phyloP scores from a whole-genome alignment of 2,888 invertebrate genomes.

The Ophion ellenae region DNA sequence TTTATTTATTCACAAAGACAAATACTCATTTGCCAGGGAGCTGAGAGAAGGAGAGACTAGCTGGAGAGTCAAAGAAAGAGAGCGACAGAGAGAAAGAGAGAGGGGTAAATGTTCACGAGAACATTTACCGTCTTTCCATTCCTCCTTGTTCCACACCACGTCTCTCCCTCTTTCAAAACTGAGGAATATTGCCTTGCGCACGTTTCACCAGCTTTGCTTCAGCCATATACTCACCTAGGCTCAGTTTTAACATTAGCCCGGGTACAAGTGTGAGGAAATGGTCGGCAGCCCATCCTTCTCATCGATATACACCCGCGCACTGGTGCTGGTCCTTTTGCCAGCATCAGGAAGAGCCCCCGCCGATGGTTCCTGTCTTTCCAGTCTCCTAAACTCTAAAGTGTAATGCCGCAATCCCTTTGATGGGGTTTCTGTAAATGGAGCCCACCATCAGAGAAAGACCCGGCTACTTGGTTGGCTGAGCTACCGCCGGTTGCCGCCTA shows the following conservation, averaged over 20 bases:
- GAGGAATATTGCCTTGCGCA: slow-evolving; percentile 29
- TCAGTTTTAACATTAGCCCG: slow-evolving; percentile 27
- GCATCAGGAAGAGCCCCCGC: slow-evolving; percentile 33
- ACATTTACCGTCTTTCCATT: slow-evolving; percentile 45
- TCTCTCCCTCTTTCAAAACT: slow-evolving; percentile 29
- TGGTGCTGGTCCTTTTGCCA: slow-evolving; percentile 26
- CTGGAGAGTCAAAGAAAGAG: slow-evolving; percentile 18
- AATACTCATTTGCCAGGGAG: slow-evolving; percentile 80
- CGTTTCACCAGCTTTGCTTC: slow-evolving; percentile 35
- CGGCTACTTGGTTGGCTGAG: slow-evolving; percentile 27
- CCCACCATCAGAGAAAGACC: slow-evolving; percentile 51
- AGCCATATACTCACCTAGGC: slow-evolving; percentile 14
- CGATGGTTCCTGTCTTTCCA: slow-evolving; percentile 59
- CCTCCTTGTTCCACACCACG: slow-evolving; percentile 20
- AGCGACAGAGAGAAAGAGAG: slow-evolving; percentile 61
- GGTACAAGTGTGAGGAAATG: slow-evolving; percentile 28
- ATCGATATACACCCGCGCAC: slow-evolving; percentile 26
- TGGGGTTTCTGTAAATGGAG: slow-evolving; percentile 84
- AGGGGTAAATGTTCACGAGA: slow-evolving; percentile 72
- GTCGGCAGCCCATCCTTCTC: slow-evolving; percentile 38
- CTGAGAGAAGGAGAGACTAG: slow-evolving; percentile 29
- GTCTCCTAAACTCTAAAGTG: slow-evolving; percentile 77
- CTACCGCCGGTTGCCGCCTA: slow-evolving; percentile 32
- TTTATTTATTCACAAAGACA: slow-evolving; percentile 84
- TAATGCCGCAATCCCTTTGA: slow-evolving; percentile 83